Conservation (phyloP, 2,113 vertebrate species). For the Pandion haliaetus region DNA sequence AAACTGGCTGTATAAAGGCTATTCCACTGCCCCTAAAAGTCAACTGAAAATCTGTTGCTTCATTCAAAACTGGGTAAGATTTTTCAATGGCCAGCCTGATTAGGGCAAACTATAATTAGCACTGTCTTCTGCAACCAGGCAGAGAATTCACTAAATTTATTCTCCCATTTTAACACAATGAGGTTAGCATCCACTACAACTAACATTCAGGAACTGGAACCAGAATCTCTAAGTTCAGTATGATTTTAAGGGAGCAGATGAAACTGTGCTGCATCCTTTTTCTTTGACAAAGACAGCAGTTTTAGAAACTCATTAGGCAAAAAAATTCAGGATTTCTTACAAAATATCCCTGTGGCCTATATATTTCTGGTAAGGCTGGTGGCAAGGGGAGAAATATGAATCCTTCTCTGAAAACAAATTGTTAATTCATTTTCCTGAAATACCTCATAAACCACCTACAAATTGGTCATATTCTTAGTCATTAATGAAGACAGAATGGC, state of each 20-base stretch:
- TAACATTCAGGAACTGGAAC: neutral
- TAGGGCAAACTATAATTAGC: neutral
- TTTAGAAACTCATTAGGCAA: neutral
- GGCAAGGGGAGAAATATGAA: neutral
- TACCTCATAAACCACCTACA: neutral
- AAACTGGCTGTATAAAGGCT: neutral
- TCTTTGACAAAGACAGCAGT: neutral
- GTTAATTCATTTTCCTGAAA: neutral
- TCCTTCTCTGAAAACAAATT: neutral
- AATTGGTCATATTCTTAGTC: neutral
- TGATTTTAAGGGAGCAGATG: neutral
- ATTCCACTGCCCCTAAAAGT: neutral
- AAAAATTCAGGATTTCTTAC: neutral
- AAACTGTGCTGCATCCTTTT: neutral
- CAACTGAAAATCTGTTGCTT: neutral
- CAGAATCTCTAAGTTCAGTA: neutral
- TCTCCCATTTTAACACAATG: neutral
- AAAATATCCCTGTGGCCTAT: neutral
- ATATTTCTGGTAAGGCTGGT: neutral
- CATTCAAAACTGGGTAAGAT: neutral
- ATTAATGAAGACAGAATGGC: neutral
- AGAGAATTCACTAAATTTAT: neutral
- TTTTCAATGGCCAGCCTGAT: neutral
- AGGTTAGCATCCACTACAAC: neutral
- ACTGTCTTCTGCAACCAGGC: neutral